These are phyloP conservation scores for Endomychus coccineus DNA, from an alignment of 2,888 invertebrate genomes.

Conservation along the genomic window DNA sequence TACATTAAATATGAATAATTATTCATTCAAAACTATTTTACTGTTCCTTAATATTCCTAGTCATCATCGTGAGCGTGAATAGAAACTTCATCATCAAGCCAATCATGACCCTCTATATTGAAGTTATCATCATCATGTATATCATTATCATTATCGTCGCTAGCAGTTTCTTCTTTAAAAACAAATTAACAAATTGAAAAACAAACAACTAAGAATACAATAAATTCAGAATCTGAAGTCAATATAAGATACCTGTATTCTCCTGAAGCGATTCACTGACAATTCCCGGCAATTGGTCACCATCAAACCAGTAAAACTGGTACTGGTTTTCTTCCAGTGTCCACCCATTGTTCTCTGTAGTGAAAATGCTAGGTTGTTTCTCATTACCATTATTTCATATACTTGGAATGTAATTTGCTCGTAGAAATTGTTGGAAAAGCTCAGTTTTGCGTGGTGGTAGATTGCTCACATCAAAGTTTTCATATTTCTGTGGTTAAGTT, in stretches of 20 bases:
- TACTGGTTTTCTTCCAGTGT: conserved; percentile 17
- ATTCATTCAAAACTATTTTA: too few relatives aligned
- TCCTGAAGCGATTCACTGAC: conserved; percentile 14
- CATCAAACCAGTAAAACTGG: conserved; percentile 13
- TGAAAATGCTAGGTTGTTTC: conserved; percentile 17
- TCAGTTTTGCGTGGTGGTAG: too few relatives aligned
- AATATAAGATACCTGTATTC: conserved; percentile 7
- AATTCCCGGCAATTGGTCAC: conserved; percentile 11
- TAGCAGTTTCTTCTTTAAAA: conserved; percentile 12
- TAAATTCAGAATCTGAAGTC: not conserved
- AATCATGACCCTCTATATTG: too few relatives aligned
- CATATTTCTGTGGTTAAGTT: too few relatives aligned
- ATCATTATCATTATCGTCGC: conserved; percentile 10
- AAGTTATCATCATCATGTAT: too few relatives aligned
- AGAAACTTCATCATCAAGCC: too few relatives aligned
- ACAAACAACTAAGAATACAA: conserved; percentile 2
- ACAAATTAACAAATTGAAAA: conserved; percentile 9
- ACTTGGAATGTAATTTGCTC: conserved; percentile 20
- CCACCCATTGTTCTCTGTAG: conserved; percentile 19
- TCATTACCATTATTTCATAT: conserved; percentile 21
- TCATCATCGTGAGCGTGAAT: too few relatives aligned
- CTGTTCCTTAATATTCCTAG: too few relatives aligned
- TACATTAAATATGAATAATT: too few relatives aligned
- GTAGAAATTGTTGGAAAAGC: too few relatives aligned
- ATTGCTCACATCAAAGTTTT: too few relatives aligned